These are phyloP conservation scores for Coelogynopora nodosa DNA, from an alignment of 2,888 invertebrate species.

Conservation along the genomic window DNA sequence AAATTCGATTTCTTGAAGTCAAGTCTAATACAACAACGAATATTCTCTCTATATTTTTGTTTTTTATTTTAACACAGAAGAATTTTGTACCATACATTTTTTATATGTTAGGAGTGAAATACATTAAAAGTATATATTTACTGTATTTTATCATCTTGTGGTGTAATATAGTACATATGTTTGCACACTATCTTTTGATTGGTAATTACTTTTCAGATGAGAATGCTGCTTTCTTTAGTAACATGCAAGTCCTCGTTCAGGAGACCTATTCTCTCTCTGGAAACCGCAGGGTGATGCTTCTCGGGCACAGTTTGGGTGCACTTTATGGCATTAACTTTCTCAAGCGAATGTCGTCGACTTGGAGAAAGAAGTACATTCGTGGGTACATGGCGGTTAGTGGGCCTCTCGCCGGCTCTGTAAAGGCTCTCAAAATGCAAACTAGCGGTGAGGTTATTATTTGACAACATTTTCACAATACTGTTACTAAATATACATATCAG, in stretches of 20 bases:
- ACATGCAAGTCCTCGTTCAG: constrained; percentile 38
- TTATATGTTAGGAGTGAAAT: too few species aligned
- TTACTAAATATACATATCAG: neutral
- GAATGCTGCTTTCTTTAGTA: constrained; percentile 13
- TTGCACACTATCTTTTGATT: too few species aligned
- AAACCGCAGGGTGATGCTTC: constrained; percentile 37
- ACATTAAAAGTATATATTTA: neutral
- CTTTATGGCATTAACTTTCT: constrained; percentile 39
- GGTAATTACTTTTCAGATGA: constrained; percentile 43
- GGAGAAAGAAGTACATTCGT: constrained; percentile 43
- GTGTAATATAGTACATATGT: neutral
- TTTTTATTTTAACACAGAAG: too few species aligned
- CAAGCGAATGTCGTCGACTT: constrained; percentile 19
- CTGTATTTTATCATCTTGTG: neutral
- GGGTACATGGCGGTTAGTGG: constrained; percentile 34
- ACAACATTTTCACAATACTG: neutral
- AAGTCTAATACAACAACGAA: too few species aligned
- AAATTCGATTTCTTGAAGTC: too few species aligned
- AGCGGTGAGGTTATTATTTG: too few species aligned
- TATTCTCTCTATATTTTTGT: too few species aligned
- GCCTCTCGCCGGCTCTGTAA: constrained; percentile 42
- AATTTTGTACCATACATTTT: too few species aligned
- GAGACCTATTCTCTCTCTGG: constrained; percentile 25
- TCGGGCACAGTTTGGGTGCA: constrained; percentile 44
- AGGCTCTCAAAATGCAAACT: constrained; percentile 41